These are phyloP conservation scores for Rhynchomys soricoides DNA, from an alignment of 2,113 vertebrate genomes.

Conservation along the genomic window DNA sequence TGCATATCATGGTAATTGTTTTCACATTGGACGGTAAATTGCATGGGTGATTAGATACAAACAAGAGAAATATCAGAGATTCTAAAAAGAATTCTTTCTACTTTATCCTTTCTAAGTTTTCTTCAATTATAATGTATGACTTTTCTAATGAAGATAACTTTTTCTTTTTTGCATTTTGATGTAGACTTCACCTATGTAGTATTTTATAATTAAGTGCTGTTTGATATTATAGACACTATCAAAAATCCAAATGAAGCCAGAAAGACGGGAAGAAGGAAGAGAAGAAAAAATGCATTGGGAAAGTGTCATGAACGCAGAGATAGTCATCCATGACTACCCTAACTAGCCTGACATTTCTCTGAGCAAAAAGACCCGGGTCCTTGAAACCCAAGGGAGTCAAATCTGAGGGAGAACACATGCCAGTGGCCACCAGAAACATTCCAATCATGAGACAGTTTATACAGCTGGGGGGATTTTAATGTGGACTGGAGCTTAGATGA, in stretches of 20 bases:
- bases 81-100: slow-evolving; percentile 48
- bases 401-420: background rate
- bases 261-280: slow-evolving; percentile 44
- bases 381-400: background rate
- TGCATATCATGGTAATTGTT: background rate
- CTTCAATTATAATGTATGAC: slow-evolving; percentile 34
- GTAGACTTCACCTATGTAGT: background rate
- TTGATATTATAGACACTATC: slow-evolving; percentile 36
- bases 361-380: background rate
- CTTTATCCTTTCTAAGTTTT: slow-evolving; percentile 44
- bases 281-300: background rate
- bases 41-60: background rate
- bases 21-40: background rate
- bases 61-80: background rate
- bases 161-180: background rate
- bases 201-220: slow-evolving; percentile 40
- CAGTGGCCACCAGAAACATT: background rate
- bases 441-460: background rate
- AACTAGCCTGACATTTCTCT: background rate
- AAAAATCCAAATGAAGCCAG: slow-evolving; percentile 24
- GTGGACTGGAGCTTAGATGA: background rate
- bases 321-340: background rate
- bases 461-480: background rate
- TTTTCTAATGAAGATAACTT: slow-evolving; percentile 59
- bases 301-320: background rate